Percentiles rank a stretch among this genome's conserved stretches.
Evolutionary conservation across 2,888 invertebrate species (phyloP).

Genomic region (Micoletzkya japonica): DNA sequence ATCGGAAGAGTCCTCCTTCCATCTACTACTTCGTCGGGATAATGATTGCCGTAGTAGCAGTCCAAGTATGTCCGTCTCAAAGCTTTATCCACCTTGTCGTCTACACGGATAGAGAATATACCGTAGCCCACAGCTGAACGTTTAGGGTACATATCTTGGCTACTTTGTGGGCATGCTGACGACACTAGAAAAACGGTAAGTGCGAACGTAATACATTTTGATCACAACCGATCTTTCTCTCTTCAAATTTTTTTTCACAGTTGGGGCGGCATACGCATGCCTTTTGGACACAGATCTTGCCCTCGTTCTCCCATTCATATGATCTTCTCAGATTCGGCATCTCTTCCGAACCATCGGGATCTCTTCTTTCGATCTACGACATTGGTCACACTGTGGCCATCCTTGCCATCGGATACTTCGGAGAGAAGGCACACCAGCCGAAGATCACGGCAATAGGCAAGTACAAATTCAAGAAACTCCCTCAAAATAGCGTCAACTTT

Average conservation of each 20-base stretch:
- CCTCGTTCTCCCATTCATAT: background rate
- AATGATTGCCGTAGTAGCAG: slow-evolving; percentile 45
- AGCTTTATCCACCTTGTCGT: background rate
- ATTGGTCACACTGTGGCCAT: slow-evolving; percentile 54
- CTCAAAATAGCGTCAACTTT: background rate
- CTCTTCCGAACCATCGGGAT: slow-evolving; percentile 40
- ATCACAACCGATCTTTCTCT: background rate
- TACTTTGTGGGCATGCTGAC: slow-evolving; percentile 51
- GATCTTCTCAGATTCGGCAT: slow-evolving; percentile 22
- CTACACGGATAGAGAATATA: background rate
- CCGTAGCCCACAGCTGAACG: background rate
- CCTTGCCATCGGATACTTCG: slow-evolving; percentile 52
- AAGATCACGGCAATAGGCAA: slow-evolving; percentile 50
- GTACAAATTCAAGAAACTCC: background rate
- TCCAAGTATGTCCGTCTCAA: slow-evolving; percentile 41
- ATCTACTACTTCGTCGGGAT: slow-evolving; percentile 44
- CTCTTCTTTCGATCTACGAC: slow-evolving; percentile 51
- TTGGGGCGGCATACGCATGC: too few relatives aligned
- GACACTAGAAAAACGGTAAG: slow-evolving; percentile 46
- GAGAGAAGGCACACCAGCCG: slow-evolving; percentile 48
- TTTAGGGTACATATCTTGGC: slow-evolving; percentile 47
- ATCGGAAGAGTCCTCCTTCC: slow-evolving; percentile 24
- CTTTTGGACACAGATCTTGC: too few relatives aligned
- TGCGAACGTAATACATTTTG: background rate
- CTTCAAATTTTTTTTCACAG: too few relatives aligned